Conservation (phyloP, 2,888 invertebrate species). For the Mythimna loreyi region DNA sequence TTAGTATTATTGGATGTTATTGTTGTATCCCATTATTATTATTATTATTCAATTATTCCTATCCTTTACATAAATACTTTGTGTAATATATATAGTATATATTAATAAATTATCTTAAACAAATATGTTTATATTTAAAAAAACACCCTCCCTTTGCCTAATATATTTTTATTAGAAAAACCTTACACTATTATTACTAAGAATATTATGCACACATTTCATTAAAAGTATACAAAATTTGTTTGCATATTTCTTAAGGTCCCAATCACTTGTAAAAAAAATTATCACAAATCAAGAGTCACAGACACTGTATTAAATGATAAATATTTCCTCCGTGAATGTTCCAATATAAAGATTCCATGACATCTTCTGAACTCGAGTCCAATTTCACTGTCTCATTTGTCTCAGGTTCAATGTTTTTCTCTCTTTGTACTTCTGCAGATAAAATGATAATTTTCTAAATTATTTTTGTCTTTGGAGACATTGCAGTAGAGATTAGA, state of each 20-base stretch:
- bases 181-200: constrained; percentile 70
- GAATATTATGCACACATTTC: constrained; percentile 57
- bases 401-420: constrained; percentile 87
- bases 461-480: constrained; percentile 77
- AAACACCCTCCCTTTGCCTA: constrained; percentile 83
- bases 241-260: constrained; percentile 68
- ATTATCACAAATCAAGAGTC: constrained; percentile 73
- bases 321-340: constrained; percentile 92
- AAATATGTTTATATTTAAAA: constrained; percentile 73
- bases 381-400: constrained; percentile 85
- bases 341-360: constrained; percentile 91
- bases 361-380: constrained; percentile 85
- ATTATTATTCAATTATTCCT: constrained; percentile 69
- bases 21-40: constrained; percentile 71
- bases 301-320: constrained; percentile 88
- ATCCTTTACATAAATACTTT: constrained; percentile 69
- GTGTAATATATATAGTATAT: constrained; percentile 65
- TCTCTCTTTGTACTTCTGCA: constrained; percentile 90
- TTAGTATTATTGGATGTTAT: constrained; percentile 65
- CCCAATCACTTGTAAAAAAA: constrained; percentile 71
- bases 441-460: constrained; percentile 87
- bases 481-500: constrained; percentile 82
- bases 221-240: constrained; percentile 53
- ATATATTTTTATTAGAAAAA: constrained; percentile 77
- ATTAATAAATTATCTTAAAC: constrained; percentile 73